Evolutionary conservation across 2,113 vertebrate genomes (phyloP), one percentile per base, ranked within the genome.

Genomic region (Macroglossus sobrinus): DNA sequence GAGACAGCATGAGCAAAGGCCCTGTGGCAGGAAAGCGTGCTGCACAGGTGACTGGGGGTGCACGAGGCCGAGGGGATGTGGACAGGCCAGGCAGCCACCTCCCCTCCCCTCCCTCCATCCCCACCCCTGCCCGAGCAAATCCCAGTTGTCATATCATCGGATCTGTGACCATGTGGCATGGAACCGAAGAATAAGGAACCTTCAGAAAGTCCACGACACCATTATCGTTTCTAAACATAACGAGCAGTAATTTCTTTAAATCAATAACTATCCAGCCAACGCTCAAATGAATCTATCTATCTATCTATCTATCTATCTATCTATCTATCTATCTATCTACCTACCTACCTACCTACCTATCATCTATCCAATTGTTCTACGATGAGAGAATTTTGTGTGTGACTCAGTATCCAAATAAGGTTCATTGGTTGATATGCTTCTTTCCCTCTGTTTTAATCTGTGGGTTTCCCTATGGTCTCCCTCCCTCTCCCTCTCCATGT

Each of bases 21-120:
- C 30, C 47, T 66, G 45, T 16, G 84, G 47, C 33, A 45, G 86
- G 68, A 63, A 82, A 4, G 14, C 0, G 0, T 1, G 57, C 11
- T 1, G 33, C 30, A 18, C 19, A 0, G 9, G 18, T 2, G 59
- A 47, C 1, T 1, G 91, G 33, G 21, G 30, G 7, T 15, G 22
- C 24, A 4, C 14, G 61, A 72, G 38, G 61, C 71, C 5, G 7
- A 18, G 59, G 28, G 28, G 50, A 11, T 0, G 30, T 24, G 35
- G 22, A 50, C 26, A 22, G 11, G 66, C 26, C 0, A 0, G 69
- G 57, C 85, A 13, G 45, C 76, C 10, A 26, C 35, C 53, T 21
- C 26, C 74, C 55, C 7, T 19, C 59, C 87, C n/a, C 38, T 26
- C 59, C 72, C 19, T 19, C 30, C 80, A 35, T 4, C 1, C 30